Conservation (phyloP, 2,888 invertebrate genomes). For the Chymomyza caudatula region DNA sequence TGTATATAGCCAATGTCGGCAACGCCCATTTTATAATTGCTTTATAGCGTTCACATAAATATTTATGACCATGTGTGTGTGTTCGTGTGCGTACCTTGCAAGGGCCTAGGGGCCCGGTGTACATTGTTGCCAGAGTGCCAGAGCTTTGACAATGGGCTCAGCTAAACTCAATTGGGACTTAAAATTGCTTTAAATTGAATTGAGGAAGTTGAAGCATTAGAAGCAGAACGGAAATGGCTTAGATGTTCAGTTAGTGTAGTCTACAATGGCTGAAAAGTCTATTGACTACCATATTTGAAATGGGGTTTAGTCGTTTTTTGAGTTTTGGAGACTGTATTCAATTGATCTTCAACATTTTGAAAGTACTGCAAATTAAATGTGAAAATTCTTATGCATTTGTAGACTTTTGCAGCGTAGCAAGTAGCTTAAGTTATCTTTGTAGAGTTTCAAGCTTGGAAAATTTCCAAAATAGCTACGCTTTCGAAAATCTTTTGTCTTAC, state of each 20-base stretch:
- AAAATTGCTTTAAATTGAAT: background rate
- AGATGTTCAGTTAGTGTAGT: background rate
- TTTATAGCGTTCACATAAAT: slow-evolving; percentile 44
- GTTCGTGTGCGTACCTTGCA: background rate
- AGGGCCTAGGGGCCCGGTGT: background rate
- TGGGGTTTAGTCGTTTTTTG: no score
- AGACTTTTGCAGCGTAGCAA: no score
- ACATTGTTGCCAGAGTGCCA: background rate
- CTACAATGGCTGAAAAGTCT: background rate
- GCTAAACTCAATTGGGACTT: background rate
- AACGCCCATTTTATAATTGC: slow-evolving; percentile 70
- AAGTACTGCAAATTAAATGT: no score
- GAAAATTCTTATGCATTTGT: no score
- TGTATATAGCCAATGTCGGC: slow-evolving; percentile 31
- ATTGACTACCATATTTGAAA: no score
- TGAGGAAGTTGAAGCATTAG: slow-evolving; percentile 3
- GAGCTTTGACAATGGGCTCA: background rate
- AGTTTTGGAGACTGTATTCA: no score
- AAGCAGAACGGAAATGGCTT: background rate
- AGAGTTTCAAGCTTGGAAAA: no score
- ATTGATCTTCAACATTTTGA: no score
- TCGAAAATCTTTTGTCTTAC: no score
- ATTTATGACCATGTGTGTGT: slow-evolving; percentile 28
- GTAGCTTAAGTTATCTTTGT: no score
- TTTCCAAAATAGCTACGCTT: no score